Conservation (phyloP, 2,797 vertebrate genomes). For the Syndactyla subalaris region DNA sequence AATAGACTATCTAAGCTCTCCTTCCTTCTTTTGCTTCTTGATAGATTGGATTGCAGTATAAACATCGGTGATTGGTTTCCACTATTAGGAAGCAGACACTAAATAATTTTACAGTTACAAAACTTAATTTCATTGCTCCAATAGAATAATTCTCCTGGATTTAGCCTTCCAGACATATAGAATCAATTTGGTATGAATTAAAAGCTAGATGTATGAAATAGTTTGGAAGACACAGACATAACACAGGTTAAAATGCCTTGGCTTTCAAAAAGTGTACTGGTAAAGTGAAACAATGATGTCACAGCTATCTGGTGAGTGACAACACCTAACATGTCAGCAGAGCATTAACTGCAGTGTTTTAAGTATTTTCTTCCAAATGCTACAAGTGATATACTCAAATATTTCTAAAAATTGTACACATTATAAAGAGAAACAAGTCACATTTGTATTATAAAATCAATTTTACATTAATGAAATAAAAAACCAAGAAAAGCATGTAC, state of each 20-base stretch:
- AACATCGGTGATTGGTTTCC: neutral
- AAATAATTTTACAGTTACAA: neutral
- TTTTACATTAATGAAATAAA: neutral
- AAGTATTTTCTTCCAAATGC: neutral
- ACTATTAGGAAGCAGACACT: neutral
- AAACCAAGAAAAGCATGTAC: neutral
- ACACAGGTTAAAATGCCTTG: neutral
- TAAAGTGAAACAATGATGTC: neutral
- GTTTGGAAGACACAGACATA: neutral
- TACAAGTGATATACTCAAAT: neutral
- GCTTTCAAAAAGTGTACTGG: neutral
- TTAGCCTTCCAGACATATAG: neutral
- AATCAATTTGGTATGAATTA: neutral
- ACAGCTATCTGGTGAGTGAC: neutral
- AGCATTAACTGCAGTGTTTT: neutral
- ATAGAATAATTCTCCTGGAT: neutral
- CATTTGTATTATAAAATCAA: neutral
- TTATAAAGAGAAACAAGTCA: neutral
- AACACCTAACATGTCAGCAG: neutral
- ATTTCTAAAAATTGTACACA: neutral
- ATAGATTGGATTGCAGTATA: neutral
- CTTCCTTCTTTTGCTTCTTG: neutral
- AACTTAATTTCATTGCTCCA: neutral
- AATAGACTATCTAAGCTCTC: neutral
- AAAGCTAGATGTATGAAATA: neutral